Evolutionary conservation across 2,888 invertebrate species (phyloP), one percentile per base, ranked within the genome.

Genomic region (Atherix ibis): DNA sequence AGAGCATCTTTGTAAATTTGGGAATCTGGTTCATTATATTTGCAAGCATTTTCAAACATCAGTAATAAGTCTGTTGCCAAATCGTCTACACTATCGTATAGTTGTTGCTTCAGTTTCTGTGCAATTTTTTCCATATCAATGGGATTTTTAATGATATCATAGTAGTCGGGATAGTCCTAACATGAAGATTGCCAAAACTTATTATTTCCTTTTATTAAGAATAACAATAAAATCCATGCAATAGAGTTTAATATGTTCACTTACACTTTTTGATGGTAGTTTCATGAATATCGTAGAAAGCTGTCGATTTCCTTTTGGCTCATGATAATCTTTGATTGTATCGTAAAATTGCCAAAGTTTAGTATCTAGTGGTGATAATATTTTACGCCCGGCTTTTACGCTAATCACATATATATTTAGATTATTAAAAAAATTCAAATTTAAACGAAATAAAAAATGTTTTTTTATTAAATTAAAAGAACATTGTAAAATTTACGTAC

Each of bases 41-140:
- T 91, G 66, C 91, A 94, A 2, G 95, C 94, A 56, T 95, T 95
- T 49, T 89, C 89, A 47, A 92, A 83, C 89, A 95, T 92, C 31
- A 89, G 63, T 46, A 84, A 72, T 46, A 95, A 80, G 62, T 95
- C 95, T 0, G 79, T 72, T 0, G 85, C 81, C 33, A 95, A 60
- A 42, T 92, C 91, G 44, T 91, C 91, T 16, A 94, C 67, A 14
- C 71, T 74, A 31, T 76, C 77, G 53, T 94, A 95, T 0, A 62
- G 62, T 38, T 68, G 71, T 40, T 73, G 74, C 57, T 84, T 85
- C 18, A 88, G 62, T 50, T 87, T 87, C 36, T 82, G 81, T 0
- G 84, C 80, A 38, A 98, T 92, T 52, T 79, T 79, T 52, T 92
- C 91, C 77, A 98, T 77, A 55, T 97, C 95, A 51, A 98, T 88